Conservation (phyloP, 2,797 vertebrate genomes). For the Orientallactaga sibirica region DNA sequence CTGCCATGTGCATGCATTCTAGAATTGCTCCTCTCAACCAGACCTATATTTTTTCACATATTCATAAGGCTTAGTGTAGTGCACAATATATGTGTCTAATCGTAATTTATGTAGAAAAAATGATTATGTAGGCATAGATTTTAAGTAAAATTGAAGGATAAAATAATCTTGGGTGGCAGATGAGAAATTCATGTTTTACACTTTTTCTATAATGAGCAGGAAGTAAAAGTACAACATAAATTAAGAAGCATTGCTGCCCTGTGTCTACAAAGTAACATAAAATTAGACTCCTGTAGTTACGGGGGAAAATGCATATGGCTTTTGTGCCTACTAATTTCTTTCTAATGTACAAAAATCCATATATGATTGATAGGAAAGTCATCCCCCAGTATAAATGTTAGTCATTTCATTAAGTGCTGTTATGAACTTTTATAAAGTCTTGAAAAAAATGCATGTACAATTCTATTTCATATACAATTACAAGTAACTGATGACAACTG, state of each 20-base stretch:
- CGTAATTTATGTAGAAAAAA: slow-evolving; percentile 6
- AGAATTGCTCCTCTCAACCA: not conserved
- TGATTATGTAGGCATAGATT: not conserved
- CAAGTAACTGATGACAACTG: not conserved
- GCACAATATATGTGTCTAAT: not conserved
- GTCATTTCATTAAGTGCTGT: slow-evolving; percentile 32
- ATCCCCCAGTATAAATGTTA: slow-evolving; percentile 35
- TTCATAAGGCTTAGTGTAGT: not conserved
- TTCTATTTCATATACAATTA: slow-evolving; percentile 1
- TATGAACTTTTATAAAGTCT: slow-evolving; percentile 48
- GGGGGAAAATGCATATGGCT: not conserved
- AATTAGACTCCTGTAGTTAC: not conserved
- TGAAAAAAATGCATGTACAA: not conserved
- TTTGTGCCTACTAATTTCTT: slow-evolving; percentile 24
- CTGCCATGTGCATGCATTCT: not conserved
- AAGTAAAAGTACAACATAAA: not conserved
- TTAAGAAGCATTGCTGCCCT: not conserved
- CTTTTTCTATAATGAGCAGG: not conserved
- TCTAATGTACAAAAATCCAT: not conserved
- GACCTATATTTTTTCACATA: not conserved
- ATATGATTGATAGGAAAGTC: not conserved
- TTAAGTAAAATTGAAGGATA: not conserved
- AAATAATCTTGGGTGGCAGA: not conserved
- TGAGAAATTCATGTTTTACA: not conserved
- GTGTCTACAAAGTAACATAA: not conserved